These are phyloP conservation scores for Diadegma fenestrale DNA, from an alignment of 2,888 invertebrate species.

Conservation along the genomic window DNA sequence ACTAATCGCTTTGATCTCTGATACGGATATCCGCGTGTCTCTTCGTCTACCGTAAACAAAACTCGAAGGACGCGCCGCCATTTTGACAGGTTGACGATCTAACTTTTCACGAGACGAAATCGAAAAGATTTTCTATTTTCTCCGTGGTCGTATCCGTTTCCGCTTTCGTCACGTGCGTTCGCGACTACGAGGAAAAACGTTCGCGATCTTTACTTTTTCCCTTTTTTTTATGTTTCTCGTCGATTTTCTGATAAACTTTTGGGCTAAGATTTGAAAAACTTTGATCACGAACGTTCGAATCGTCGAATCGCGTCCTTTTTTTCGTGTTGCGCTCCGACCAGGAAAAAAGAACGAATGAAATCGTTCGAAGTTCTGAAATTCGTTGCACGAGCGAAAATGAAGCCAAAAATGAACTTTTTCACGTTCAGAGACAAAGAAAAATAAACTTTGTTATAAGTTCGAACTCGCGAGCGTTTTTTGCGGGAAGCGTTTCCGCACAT, in stretches of 20 bases:
- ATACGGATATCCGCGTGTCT: conserved; percentile 53
- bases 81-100: not conserved
- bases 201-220: not conserved
- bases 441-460: not conserved
- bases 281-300: too few relatives aligned
- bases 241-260: not conserved
- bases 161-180: not conserved
- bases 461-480: too few relatives aligned
- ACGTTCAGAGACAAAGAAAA: not conserved
- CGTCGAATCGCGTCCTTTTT: not conserved
- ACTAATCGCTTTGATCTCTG: not conserved
- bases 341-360: not conserved
- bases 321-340: not conserved
- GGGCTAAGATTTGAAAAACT: not conserved
- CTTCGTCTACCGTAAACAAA: not conserved
- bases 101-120: too few relatives aligned
- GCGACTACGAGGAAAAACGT: not conserved
- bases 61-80: not conserved
- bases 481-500: too few relatives aligned
- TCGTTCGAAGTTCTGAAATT: too few relatives aligned
- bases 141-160: not conserved
- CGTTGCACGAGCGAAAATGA: not conserved
- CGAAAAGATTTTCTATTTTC: not conserved
- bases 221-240: not conserved
- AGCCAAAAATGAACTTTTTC: not conserved